Base-by-base conservation (phyloP, 2,797 vertebrate genomes). In the Synanceia verrucosa region DNA sequence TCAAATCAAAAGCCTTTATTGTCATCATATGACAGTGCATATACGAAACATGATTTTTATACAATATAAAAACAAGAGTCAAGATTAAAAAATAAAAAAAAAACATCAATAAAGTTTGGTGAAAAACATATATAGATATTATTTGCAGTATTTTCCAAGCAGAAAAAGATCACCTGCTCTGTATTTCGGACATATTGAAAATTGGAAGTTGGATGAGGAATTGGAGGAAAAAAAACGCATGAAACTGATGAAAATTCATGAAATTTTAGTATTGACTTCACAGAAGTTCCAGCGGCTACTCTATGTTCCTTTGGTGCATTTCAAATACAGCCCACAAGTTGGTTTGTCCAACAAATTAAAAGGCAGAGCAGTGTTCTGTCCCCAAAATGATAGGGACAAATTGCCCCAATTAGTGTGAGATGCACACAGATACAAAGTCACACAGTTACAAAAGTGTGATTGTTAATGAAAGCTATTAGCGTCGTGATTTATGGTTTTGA, bases 381-480 rank as follows among this genome's bases (percentile, higher is more conserved):
- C 82, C 76, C 73, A 78, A 88, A 90, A 89, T 86, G 90, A 93
- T 88, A 18, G 65, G 79, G 87, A 94, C 88, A 92, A 94, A 94
- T 93, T 86, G 87, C 63, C 57, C 70, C 88, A 94, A 94, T 95
- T 94, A 95, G 76, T 61, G 70, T 33, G 52, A 93, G 91, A 92
- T 86, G 90, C 90, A 83, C 89, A 88, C 88, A 91, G 89, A 91
- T 88, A 88, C 89, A n/a, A n/a, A n/a, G n/a, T n/a, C 90, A 83
- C 89, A 88, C 88, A 91, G 89, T 91, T 88, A 88, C 89, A 89
- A 81, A 88, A 87, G 65, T 82, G 91, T 83, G 85, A 89, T 90
- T 88, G 86, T 93, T 92, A 94, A 94, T 92, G 86, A 86, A 90
- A 85, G 88, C 90, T 79, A 90, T 91, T 94, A 91, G 84, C 76